Base-by-base conservation (phyloP, 2,888 invertebrate species). In the Celastrina argiolus region DNA sequence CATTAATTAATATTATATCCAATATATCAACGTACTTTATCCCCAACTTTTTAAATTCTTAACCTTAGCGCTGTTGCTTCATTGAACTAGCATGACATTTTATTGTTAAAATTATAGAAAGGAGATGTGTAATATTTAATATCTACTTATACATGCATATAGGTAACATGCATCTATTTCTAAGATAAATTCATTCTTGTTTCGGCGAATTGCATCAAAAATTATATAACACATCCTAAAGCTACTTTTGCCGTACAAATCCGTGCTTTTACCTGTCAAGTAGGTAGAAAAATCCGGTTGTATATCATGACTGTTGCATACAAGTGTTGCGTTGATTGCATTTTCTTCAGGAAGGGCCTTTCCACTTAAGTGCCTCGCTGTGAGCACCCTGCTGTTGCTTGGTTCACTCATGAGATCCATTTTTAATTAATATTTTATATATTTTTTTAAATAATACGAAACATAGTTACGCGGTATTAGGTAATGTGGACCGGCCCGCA, bases 261-360 rank as follows among this genome's bases (percentile, higher is more conserved):
- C 12, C 36, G 12, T 51, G 22, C 22, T 14, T 66, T 80, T 83
- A 91, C 91, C 91, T 84, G 81, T 73, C 63, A 81, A 77, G 73
- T 91, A 91, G 18, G 87, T 75, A 58, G 74, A 75, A 68, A 90
- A 84, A 75, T 88, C 86, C 16, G 91, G 91, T 70, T 83, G 79
- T 68, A 83, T 76, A 72, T 80, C 87, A 74, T 84, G 84, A 59
- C 77, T 82, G 75, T 84, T 79, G 75, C 91, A 91, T 72, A 85
- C 75, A 22, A 86, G 72, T n/a, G 85, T 83, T 26, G 87, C 81
- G 71, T 90, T 90, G 66, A 88, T 76, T 45, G 81, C 84, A 76
- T 82, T 78, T 41, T 74, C 69, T 70, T 78, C 79, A 31, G 78
- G 77, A 68, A 80, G 71, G 65, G 76, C 68, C 75, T 81, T 83